phyloP scores from a whole-genome alignment of 2,113 vertebrate genomes.

The Smithornis capensis region DNA sequence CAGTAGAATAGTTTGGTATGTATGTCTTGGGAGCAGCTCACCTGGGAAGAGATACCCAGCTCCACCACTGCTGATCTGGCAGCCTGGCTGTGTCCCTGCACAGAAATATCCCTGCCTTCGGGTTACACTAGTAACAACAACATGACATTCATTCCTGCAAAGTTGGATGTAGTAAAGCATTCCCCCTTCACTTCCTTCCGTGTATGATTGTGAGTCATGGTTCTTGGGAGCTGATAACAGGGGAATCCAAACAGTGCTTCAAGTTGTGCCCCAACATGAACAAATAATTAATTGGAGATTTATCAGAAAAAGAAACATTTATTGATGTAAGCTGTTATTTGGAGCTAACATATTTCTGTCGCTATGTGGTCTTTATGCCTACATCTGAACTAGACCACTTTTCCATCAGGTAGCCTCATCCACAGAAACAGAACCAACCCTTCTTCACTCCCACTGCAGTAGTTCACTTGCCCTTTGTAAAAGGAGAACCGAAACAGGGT shows the following conservation, averaged over 20 bases:
- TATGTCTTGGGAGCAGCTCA: not conserved
- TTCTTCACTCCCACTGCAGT: not conserved
- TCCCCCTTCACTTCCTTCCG: conserved; percentile 21
- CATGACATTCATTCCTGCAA: not conserved
- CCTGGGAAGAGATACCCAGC: not conserved
- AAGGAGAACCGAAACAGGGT: not conserved
- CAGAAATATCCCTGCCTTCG: not conserved
- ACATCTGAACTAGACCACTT: not conserved
- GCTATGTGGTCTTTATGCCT: not conserved
- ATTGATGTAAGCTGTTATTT: not conserved
- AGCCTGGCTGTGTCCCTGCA: not conserved
- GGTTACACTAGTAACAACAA: not conserved
- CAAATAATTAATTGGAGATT: not conserved
- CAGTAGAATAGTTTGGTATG: not conserved
- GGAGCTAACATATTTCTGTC: not conserved
- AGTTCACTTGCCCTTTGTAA: not conserved
- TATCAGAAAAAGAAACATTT: not conserved
- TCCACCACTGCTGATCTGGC: not conserved
- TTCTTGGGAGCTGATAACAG: not conserved
- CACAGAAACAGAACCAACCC: not conserved
- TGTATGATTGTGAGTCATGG: not conserved
- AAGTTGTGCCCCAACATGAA: not conserved
- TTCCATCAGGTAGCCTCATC: not conserved
- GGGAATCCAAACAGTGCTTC: not conserved
- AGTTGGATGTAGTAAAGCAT: not conserved